phyloP scores from a whole-genome alignment of 2,888 invertebrate genomes.

The Cryptus armator region DNA sequence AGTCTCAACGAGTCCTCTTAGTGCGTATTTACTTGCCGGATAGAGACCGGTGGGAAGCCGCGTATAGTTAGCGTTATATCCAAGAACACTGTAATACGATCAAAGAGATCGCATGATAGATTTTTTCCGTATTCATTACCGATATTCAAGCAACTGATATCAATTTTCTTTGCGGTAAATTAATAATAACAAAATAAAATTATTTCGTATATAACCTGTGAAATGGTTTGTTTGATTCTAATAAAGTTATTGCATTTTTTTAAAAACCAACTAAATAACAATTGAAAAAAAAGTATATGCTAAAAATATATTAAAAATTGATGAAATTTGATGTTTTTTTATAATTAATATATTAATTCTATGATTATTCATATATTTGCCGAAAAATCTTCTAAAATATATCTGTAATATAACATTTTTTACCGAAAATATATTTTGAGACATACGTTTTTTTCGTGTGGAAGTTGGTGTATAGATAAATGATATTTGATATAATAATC shows the following conservation, averaged over 20 bases:
- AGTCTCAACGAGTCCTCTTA: slow-evolving; percentile 84
- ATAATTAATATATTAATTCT: no score
- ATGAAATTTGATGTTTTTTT: no score
- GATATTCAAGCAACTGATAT: background rate
- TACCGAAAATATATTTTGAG: no score
- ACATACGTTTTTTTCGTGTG: no score
- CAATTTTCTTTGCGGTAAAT: background rate
- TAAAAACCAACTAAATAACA: background rate
- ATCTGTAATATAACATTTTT: no score
- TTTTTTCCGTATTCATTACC: background rate
- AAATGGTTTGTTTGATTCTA: background rate
- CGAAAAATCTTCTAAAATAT: no score
- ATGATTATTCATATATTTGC: no score
- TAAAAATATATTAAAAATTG: no score
- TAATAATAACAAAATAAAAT: background rate
- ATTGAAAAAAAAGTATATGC: no score
- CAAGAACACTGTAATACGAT: slow-evolving; percentile 58
- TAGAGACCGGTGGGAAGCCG: slow-evolving; percentile 60
- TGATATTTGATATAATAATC: no score
- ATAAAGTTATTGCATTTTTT: background rate
- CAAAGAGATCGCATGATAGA: background rate
- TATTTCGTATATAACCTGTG: background rate
- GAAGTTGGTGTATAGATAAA: no score
- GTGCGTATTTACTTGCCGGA: slow-evolving; percentile 84
- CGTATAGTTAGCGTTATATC: slow-evolving; percentile 37